Base-by-base conservation (phyloP, 2,888 invertebrate genomes). In the Netelia melanura region DNA sequence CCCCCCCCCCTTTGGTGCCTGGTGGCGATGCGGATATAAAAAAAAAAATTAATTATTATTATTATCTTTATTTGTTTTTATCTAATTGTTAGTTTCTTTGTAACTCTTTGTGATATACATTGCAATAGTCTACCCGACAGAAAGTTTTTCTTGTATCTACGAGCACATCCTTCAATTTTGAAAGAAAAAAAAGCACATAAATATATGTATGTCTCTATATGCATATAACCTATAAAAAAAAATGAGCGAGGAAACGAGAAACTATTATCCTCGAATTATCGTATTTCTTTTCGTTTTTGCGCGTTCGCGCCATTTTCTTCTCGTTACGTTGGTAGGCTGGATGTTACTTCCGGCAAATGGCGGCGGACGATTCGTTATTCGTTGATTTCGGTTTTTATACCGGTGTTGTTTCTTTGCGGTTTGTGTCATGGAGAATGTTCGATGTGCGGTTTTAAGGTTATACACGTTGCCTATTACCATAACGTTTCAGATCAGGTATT, bases 41-140 rank as follows among this genome's bases (percentile, higher is more conserved):
- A 89, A 89, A 89, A 75, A 89, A 88, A 81, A 87, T 83, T 87
- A 87, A 90, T 89, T 89, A 90, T 88, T 89, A 92, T 90, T 90
- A 91, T 90, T 91, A 92, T 91, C 91, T 90, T 91, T 92, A 92
- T 92, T 92, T 91, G 92, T 93, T 93, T 93, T 93, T 93, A 92
- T 92, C 91, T 92, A 93, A 92, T 93, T 92, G 91, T 93, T 38
- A 93, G 93, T 92, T 93, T 93, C 93, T 92, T 93, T 93, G 93
- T 93, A 93, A 93, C 92, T 92, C 91, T 93, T 93, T 93, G 93
- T 93, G 93, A 93, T 93, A 92, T 93, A 93, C 91, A 93, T 92
- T 93, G 93, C 93, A 93, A 93, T 93, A 93, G 93, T 93, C 92
- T 92, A 92, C 89, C 90, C 90, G 90, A 92, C 89, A 90, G 90